phyloP scores from a whole-genome alignment of 2,888 invertebrate genomes.

The Torymus aiolomorphi region DNA sequence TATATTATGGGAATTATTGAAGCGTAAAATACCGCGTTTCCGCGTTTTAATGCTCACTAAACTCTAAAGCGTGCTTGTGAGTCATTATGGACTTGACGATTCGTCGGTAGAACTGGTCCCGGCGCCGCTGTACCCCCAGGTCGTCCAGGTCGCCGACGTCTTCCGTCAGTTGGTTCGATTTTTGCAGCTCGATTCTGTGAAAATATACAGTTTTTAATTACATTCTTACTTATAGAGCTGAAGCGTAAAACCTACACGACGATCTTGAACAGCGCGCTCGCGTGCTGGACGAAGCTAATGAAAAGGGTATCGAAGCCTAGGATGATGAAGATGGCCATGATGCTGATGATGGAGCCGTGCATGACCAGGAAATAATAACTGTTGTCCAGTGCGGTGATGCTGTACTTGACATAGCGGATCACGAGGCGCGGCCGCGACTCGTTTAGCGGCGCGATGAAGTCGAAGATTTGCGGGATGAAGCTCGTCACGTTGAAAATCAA shows the following conservation, averaged over 20 bases:
- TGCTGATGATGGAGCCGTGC: constrained; percentile 17
- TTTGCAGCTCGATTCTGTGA: not conserved
- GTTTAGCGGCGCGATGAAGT: constrained; percentile 31
- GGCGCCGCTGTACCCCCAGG: not conserved
- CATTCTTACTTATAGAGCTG: no score
- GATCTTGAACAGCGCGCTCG: constrained; percentile 39
- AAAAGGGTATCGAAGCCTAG: constrained; percentile 37
- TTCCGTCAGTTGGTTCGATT: not conserved
- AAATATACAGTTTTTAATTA: not conserved
- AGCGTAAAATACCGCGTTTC: no score
- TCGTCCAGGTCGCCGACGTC: not conserved
- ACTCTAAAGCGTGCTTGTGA: constrained; percentile 46
- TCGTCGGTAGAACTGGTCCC: not conserved
- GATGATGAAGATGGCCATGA: constrained; percentile 10
- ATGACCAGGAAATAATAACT: constrained; percentile 16
- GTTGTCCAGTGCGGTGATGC: constrained; percentile 11
- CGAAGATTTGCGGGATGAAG: constrained; percentile 21
- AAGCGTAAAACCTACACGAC: constrained; percentile 15
- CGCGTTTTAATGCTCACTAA: constrained; percentile 4
- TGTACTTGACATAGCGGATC: constrained; percentile 8
- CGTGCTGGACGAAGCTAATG: constrained; percentile 28
- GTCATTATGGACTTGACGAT: not conserved
- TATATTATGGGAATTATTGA: not conserved
- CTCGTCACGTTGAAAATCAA: constrained; percentile 7
- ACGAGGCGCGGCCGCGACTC: constrained; percentile 8